These are phyloP conservation scores for Anas platyrhynchos DNA, from an alignment of 2,113 vertebrate genomes.

Conservation along the genomic window DNA sequence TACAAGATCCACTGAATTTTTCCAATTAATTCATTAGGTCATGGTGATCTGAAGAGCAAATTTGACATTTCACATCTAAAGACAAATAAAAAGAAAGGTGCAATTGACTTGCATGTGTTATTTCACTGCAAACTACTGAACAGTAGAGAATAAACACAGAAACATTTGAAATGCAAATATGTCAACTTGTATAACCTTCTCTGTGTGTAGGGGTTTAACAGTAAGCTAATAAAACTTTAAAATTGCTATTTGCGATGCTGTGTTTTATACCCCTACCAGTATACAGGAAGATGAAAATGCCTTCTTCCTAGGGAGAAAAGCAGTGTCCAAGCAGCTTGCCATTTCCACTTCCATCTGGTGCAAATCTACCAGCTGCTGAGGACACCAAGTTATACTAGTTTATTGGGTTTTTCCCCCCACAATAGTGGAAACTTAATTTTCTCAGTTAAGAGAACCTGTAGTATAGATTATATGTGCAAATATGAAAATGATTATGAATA, in stretches of 20 bases:
- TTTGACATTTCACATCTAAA: not conserved
- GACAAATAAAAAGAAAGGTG: not conserved
- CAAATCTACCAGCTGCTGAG: not conserved
- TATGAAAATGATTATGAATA: not conserved
- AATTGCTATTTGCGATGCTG: not conserved
- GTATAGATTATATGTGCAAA: not conserved
- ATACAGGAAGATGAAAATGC: not conserved
- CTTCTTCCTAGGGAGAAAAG: not conserved
- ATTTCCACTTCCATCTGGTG: not conserved
- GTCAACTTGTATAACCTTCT: not conserved
- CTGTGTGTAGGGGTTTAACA: not conserved
- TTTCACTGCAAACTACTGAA: not conserved
- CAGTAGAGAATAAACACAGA: not conserved
- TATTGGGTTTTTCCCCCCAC: not conserved
- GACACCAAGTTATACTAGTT: not conserved
- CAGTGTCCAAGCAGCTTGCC: not conserved
- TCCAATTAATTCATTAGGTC: not conserved
- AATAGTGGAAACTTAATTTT: not conserved
- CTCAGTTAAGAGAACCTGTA: not conserved
- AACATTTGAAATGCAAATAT: not conserved
- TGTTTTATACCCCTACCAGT: not conserved
- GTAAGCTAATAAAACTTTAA: not conserved
- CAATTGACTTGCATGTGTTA: not conserved
- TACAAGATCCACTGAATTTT: not conserved
- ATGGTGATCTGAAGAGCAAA: not conserved